Base-by-base conservation (phyloP, 1,140 invertebrate species). In the Macrotrachela quadricornifera region DNA sequence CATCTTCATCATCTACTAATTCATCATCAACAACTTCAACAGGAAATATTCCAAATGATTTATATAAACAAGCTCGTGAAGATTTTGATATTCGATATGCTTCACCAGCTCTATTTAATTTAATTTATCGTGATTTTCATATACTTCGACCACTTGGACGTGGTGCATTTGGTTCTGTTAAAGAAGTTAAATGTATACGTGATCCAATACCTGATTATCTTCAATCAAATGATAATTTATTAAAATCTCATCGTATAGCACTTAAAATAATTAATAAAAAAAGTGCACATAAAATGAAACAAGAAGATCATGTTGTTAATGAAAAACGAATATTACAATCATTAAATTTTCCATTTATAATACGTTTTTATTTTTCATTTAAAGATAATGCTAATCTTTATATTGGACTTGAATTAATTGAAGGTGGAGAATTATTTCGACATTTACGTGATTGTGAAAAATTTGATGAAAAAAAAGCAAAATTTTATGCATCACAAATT, bases 391-490 rank as follows among this genome's bases (percentile, higher is more conserved):
- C 87, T 57, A 94, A 96, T 76, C 76, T 96, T 57, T 96, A 95
- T 71, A 94, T 96, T 87, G 87, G 95, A 59, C 77, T 95, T 61
- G 90, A 96, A 71, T 96, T 92, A 72, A 86, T 95, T 40, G 85
- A 86, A 21, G 91, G 90, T 16, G 88, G 88, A 57, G 88, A 96
- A 74, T 94, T 96, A 87, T 96, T 96, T 73, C 91, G 87, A 46
- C 90, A 95, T 74, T 75, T 95, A 59, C 77, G 90, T 57, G 91
- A 92, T 72, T 85, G 90, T 59, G 66, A 67, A 16, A 12, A 55
- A 36, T 57, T 57, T 36, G 13, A 38, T 15, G 80, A 80, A 59
- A 74, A 75, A 57, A 84, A 83, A 58, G 82, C 82, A 76, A 75
- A 83, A 61, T 95, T 96, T 70, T 96, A 91, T 68, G 81, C 85